Conservation (phyloP, 2,888 invertebrate species). For the Steinernema hermaphroditum region DNA sequence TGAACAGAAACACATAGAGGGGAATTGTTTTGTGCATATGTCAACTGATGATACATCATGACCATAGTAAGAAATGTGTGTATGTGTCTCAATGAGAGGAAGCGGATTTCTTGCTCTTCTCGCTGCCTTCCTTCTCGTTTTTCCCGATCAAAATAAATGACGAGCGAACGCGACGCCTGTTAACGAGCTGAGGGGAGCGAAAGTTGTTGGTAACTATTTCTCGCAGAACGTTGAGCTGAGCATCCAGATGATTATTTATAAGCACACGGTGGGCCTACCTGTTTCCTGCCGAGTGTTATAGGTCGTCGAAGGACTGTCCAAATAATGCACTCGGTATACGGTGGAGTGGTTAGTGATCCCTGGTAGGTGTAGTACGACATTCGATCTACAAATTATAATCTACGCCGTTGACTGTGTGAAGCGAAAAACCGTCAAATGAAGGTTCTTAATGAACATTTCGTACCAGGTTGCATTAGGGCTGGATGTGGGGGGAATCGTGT, state of each 20-base stretch:
- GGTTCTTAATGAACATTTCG: no score
- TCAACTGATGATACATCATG: no score
- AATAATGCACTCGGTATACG: slow-evolving; percentile 12
- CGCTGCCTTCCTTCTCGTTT: not conserved
- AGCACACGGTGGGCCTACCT: not conserved
- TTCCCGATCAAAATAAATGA: slow-evolving; percentile 11
- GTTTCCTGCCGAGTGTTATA: not conserved
- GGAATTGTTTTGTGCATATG: no score
- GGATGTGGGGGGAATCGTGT: no score
- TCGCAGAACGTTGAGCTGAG: not conserved
- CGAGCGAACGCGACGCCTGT: slow-evolving; percentile 7
- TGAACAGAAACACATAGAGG: no score
- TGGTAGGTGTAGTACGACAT: slow-evolving; percentile 16
- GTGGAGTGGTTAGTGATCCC: slow-evolving; percentile 3
- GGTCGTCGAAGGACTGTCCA: not conserved
- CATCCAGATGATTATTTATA: not conserved
- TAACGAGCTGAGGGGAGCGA: slow-evolving; percentile 12
- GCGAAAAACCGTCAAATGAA: no score
- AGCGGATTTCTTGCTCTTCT: not conserved
- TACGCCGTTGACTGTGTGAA: no score
- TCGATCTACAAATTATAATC: not conserved
- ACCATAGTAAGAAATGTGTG: no score
- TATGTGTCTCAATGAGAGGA: no score
- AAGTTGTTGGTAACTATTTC: not conserved
- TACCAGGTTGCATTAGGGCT: no score